Evolutionary conservation across 2,888 invertebrate genomes (phyloP), one percentile per base, ranked within the genome.

Genomic region (Chrysolina haemoptera): DNA sequence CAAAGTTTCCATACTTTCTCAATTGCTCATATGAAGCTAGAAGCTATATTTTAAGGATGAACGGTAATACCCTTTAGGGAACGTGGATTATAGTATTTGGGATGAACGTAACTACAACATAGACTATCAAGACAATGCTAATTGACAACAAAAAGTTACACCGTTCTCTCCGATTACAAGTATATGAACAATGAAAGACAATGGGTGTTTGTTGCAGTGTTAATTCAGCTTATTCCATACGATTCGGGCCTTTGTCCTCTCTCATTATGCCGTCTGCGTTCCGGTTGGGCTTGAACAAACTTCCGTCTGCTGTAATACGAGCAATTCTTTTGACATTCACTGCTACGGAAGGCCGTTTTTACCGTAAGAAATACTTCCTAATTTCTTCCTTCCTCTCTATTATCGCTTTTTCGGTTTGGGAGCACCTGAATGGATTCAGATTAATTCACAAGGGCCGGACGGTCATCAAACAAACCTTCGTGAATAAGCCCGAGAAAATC

Each of bases 321-420:
- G 27, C 59, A 35, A 59, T 59, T 59, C 59, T 59, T 59, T 35
- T 59, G 59, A 59, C 59, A n/a, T 27, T 59, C 11, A 59, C 27
- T 35, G 5, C n/a, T 27, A 59, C 59, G 35, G 59, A 35, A 59
- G 59, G n/a, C 53, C 53, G 53, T 53, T 53, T 53, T 3, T 22
- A n/a, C n/a, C 22, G 59, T 12, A 22, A 35, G 35, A 59, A 27
- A 22, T 59, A 59, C 27, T 22, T 59, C 22, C 1, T 27, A 59
- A 59, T 59, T 35, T 22, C 59, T 59, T 35, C 59, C 59, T 27
- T 59, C 35, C 59, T 59, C 35, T 59, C 59, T 59, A 59, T 16
- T 59, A 59, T 59, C 59, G 27, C 59, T 27, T 59, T 59, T 27
- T 27, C 14, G 12, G n/a, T 27, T 35, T 14, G 1, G n/a, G 35